A percentile compares a stretch with the other conserved stretches of the same genome.
These are phyloP conservation scores for Brevimyrus niger DNA, from an alignment of 2,113 vertebrate species.

Conservation along the genomic window DNA sequence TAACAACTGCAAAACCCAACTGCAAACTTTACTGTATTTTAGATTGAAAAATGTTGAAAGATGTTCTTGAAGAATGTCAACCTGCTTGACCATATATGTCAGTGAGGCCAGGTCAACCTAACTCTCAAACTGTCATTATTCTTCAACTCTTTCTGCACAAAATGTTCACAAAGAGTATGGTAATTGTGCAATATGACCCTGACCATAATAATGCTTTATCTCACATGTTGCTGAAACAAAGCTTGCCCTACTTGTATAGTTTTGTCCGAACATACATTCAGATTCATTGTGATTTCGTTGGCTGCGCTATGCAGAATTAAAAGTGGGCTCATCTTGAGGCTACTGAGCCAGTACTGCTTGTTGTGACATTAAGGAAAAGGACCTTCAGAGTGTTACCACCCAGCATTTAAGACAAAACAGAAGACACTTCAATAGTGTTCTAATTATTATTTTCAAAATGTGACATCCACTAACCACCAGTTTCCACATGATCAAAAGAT, in stretches of 20 bases:
- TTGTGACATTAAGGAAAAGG: background rate
- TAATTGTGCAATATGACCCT: background rate
- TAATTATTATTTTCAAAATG: background rate
- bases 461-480: background rate
- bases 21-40: background rate
- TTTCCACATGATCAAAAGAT: background rate
- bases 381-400: background rate
- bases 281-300: background rate
- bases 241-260: background rate
- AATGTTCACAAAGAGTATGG: background rate
- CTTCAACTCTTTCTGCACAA: background rate
- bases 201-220: background rate
- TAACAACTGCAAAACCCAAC: background rate
- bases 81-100: background rate
- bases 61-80: background rate
- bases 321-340: background rate
- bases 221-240: background rate
- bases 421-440: background rate
- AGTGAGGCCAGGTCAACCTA: background rate
- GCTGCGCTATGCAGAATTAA: background rate
- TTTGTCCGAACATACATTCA: background rate
- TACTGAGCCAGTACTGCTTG: background rate
- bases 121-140: background rate
- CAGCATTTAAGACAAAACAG: background rate
- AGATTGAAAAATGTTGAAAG: background rate